Conservation (phyloP, 2,888 invertebrate genomes). For the Dendrolimus houi region DNA sequence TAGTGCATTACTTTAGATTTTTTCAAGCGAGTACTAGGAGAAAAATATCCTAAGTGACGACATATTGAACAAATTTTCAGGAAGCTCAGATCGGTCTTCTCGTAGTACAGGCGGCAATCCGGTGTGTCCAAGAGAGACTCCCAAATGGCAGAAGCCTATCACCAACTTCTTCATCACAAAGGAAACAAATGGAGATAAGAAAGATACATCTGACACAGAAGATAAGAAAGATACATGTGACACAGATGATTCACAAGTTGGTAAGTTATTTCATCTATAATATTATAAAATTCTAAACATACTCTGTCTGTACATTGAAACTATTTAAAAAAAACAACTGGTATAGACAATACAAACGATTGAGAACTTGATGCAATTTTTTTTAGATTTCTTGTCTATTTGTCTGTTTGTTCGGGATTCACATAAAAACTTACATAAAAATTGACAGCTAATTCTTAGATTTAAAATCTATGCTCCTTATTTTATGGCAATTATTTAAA, state of each 20-base stretch:
- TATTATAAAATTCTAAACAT: too few species aligned
- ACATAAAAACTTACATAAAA: too few species aligned
- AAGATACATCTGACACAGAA: conserved; percentile 4
- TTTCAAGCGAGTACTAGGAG: too few species aligned
- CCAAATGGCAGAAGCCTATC: conserved; percentile 75
- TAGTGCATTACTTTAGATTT: too few species aligned
- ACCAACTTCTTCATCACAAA: conserved; percentile 63
- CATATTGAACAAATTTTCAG: conserved; percentile 14
- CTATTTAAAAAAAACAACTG: too few species aligned
- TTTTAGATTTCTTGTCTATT: background rate
- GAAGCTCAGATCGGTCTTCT: conserved; percentile 22
- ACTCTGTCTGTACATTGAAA: too few species aligned
- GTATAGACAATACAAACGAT: too few species aligned
- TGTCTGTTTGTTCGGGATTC: background rate
- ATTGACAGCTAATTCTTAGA: too few species aligned
- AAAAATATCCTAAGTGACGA: background rate
- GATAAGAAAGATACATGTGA: conserved; percentile 4
- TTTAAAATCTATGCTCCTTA: too few species aligned
- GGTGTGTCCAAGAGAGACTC: conserved; percentile 71
- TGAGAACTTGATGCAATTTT: too few species aligned
- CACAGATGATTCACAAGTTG: conserved; percentile 9
- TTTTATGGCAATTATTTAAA: too few species aligned
- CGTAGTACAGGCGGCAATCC: conserved; percentile 60
- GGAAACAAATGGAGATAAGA: conserved; percentile 14
- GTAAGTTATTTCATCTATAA: conserved; percentile 6